Base-by-base conservation (phyloP, 2,888 invertebrate species). In the Sphaerophoria taeniata region DNA sequence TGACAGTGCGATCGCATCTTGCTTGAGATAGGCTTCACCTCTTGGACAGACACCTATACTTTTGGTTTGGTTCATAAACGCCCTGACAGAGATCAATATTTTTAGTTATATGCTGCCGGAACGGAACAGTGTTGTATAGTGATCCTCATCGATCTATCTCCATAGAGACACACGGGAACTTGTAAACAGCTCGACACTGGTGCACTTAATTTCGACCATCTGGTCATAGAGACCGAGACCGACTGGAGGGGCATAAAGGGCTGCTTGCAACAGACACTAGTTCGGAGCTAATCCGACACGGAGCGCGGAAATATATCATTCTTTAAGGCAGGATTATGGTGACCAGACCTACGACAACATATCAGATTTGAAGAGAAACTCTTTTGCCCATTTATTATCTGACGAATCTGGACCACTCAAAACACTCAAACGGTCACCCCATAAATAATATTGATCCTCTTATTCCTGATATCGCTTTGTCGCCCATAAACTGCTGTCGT, bases 121-220 rank as follows among this genome's bases (percentile, higher is more conserved):
- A 65, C 24, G 63, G 60, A 67, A 65, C 24, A 34, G 16, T 45
- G 60, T n/a, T 56, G 63, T 53, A 53, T 49, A 51, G 69, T 56
- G 80, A 75, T 84, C 79, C 74, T 79, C 84, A 84, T 79, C 84
- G 84, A 84, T 79, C 84, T 75, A 77, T 77, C 43, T 24, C 81
- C 73, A 56, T 69, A 80, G 67, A 81, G 56, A 61, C 51, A 43
- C 56, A 39, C 36, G 67, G 58, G 61, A 67, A 61, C 69, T 69
- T 69, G 80, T 56, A 74, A 74, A 71, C 70, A 63, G 67, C 73
- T 58, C 67, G 49, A 63, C 74, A 61, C 55, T 56, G 70, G 53
- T 58, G 65, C 81, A 84, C 84, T 80, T 85, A 81, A 81, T 81
- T 81, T 73, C 36, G 76, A 77, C 85, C 85, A 85, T 85, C 85